Percentiles rank a stretch among this genome's conserved stretches.
phyloP scores from a whole-genome alignment of 53 echinoderm and acorn worm species.

The Pentamera pediparva region DNA sequence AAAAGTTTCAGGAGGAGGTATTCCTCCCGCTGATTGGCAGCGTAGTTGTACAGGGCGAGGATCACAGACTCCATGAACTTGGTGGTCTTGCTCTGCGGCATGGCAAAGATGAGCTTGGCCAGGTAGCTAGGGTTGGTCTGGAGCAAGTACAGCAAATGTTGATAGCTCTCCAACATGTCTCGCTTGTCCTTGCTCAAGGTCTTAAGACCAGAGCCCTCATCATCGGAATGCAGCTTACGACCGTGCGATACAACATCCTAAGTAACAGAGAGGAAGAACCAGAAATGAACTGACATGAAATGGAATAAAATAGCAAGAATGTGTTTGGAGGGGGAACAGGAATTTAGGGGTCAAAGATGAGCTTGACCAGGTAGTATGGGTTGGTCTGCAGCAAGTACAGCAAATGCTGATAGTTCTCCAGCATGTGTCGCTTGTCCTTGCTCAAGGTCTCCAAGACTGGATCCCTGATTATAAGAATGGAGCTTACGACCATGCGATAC shows the following conservation, averaged over 20 bases:
- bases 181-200: conserved; percentile 89
- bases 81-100: conserved; percentile 89
- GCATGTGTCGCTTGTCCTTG: conserved; percentile 89
- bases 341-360: no score
- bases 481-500: conserved; percentile 82
- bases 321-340: no score
- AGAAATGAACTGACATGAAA: no score
- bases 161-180: conserved; percentile 95
- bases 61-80: conserved; percentile 99
- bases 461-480: conserved; percentile 45
- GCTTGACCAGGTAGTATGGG: conserved; percentile 94
- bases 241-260: conserved; percentile 94
- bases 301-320: no score
- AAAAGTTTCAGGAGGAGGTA: conserved; percentile 89
- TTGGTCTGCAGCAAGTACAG: conserved; percentile 96
- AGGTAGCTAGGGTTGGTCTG: conserved; percentile 96
- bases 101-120: conserved; percentile 98
- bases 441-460: conserved; percentile 82
- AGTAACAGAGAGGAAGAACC: no score
- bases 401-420: conserved; percentile 93
- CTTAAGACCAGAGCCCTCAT: conserved; percentile 69
- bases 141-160: conserved; percentile 88
- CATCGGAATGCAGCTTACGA: conserved; percentile 58
- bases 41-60: conserved; percentile 95
- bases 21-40: conserved; percentile 92